phyloP scores from a whole-genome alignment of 2,888 invertebrate genomes.

The Cerceris rybyensis region DNA sequence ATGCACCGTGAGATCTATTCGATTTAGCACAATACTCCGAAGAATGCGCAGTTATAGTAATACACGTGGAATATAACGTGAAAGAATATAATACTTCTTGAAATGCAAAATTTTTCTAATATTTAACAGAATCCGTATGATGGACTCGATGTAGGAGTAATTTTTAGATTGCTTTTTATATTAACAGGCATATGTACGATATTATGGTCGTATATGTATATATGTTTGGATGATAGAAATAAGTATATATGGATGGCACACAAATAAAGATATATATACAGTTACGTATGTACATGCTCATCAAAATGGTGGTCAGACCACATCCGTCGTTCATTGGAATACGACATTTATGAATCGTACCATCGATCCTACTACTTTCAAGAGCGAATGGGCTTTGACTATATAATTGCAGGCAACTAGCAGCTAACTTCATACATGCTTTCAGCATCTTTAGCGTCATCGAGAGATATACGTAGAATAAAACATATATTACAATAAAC shows the following conservation, averaged over 20 bases:
- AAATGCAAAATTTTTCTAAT: no score
- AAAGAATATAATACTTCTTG: neutral
- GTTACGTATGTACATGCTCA: neutral
- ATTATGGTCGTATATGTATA: no score
- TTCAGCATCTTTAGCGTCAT: no score
- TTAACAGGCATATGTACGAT: no score
- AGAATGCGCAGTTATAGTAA: neutral
- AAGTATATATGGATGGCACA: neutral
- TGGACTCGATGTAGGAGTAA: no score
- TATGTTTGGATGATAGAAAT: no score
- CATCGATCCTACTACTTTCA: constrained; percentile 19
- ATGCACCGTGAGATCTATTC: constrained; percentile 12
- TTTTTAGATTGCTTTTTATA: no score
- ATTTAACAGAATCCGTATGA: no score
- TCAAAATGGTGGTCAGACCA: constrained; percentile 26
- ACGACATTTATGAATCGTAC: constrained; percentile 13
- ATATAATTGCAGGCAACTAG: no score
- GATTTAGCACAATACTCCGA: neutral
- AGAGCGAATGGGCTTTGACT: neutral
- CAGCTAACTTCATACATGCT: no score
- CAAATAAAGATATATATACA: neutral
- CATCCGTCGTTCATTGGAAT: constrained; percentile 48
- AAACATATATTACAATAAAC: no score
- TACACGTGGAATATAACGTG: neutral
- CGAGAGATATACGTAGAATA: no score